A percentile compares a stretch with the other conserved stretches of the same genome.
phyloP scores from a whole-genome alignment of 2,888 invertebrate species.

The Drosophila ustulata region DNA sequence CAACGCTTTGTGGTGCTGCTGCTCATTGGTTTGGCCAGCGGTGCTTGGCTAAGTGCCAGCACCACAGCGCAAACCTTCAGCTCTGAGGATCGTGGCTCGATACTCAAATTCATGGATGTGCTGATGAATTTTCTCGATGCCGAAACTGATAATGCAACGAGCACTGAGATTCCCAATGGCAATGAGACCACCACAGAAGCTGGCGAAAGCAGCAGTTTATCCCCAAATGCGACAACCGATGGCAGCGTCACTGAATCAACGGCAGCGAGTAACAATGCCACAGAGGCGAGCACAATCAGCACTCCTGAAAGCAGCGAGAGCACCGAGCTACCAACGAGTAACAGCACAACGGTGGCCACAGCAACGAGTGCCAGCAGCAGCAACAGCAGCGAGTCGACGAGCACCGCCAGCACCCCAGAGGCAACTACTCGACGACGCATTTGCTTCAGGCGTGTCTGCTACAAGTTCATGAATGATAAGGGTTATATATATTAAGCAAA shows the following conservation, averaged over 20 bases:
- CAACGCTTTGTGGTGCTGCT: slow-evolving; percentile 47
- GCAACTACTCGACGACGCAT: slow-evolving; percentile 34
- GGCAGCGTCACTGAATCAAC: slow-evolving; percentile 11
- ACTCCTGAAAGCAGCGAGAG: background rate
- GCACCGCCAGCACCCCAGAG: slow-evolving; percentile 9
- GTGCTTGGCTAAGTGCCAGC: slow-evolving; percentile 18
- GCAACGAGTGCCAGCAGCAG: slow-evolving; percentile 3
- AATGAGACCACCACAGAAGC: slow-evolving; percentile 9
- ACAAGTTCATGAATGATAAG: slow-evolving; percentile 62
- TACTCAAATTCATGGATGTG: slow-evolving; percentile 58
- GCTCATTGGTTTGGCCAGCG: slow-evolving; percentile 33
- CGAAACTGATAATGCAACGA: slow-evolving; percentile 42
- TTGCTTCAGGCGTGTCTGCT: slow-evolving; percentile 69
- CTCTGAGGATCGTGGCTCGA: slow-evolving; percentile 57
- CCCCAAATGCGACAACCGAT: slow-evolving; percentile 19
- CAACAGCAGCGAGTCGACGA: slow-evolving; percentile 6
- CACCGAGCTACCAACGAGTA: slow-evolving; percentile 13
- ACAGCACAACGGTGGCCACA: slow-evolving; percentile 11
- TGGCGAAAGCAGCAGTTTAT: slow-evolving; percentile 38
- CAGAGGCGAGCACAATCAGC: slow-evolving; percentile 8
- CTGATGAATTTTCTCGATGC: slow-evolving; percentile 61
- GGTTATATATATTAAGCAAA: slow-evolving; percentile 59
- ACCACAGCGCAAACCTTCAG: slow-evolving; percentile 57
- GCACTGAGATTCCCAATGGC: slow-evolving; percentile 15
- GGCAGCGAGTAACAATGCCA: slow-evolving; percentile 4